Evolutionary conservation across 2,888 invertebrate species (phyloP).

Genomic region (Folsomia manolachei): DNA sequence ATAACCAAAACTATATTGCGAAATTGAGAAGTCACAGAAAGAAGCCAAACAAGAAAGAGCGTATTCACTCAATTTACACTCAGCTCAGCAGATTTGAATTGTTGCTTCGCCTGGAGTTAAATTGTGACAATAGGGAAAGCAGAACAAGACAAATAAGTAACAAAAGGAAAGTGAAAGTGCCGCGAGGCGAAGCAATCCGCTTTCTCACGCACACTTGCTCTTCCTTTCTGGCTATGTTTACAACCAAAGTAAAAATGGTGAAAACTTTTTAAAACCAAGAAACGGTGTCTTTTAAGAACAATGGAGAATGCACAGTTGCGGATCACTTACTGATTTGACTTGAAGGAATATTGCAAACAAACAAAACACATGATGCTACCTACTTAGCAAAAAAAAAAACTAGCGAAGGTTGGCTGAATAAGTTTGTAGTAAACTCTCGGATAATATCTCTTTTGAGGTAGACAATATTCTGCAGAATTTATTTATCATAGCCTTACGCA

Average conservation of each 20-base stretch:
- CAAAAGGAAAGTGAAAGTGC: neutral
- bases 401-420: too few species aligned
- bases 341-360: too few species aligned
- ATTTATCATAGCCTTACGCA: too few species aligned
- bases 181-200: neutral
- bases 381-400: too few species aligned
- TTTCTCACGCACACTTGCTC: neutral
- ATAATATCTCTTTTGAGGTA: too few species aligned
- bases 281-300: too few species aligned
- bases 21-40: neutral
- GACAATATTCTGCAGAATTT: too few species aligned
- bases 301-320: too few species aligned
- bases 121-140: neutral
- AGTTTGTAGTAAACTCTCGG: too few species aligned
- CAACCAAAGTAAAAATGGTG: neutral
- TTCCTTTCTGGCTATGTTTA: neutral
- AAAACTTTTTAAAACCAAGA: neutral
- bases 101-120: neutral
- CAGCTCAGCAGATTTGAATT: neutral
- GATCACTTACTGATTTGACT: too few species aligned
- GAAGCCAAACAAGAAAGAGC: neutral
- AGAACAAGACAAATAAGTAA: neutral
- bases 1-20: neutral
- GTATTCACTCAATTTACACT: constrained; percentile 13
- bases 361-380: too few species aligned